These are phyloP conservation scores for Scolopax bukidnonensis DNA, from an alignment of 2,797 vertebrate species.

Conservation along the genomic window DNA sequence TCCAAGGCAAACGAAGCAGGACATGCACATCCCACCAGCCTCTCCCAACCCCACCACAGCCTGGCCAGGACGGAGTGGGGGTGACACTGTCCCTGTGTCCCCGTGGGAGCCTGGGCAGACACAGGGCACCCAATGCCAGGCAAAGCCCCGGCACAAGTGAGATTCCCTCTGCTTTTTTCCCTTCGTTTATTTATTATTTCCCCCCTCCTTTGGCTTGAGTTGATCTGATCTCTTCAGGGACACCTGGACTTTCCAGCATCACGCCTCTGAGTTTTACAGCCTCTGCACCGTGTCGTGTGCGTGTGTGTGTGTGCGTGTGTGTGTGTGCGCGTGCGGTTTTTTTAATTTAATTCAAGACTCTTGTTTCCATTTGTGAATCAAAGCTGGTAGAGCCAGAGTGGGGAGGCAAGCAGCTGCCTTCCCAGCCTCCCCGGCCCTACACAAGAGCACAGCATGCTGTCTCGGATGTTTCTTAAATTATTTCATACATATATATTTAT, in stretches of 20 bases:
- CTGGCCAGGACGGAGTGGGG: neutral
- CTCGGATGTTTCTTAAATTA: slow-evolving; percentile 46
- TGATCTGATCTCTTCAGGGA: slow-evolving; percentile 62
- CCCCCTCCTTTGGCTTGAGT: neutral
- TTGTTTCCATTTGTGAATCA: slow-evolving; percentile 48
- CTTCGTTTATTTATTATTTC: neutral
- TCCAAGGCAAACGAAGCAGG: neutral
- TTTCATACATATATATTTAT: slow-evolving; percentile 66
- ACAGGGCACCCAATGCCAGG: neutral
- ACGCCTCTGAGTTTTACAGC: neutral
- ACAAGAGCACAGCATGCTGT: slow-evolving; percentile 51
- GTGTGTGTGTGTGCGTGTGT: slow-evolving; percentile 22
- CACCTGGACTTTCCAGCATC: neutral
- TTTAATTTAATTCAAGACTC: slow-evolving; percentile 67
- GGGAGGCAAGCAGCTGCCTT: neutral
- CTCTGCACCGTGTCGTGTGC: slow-evolving; percentile 33
- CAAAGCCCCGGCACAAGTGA: neutral
- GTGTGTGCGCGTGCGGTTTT: slow-evolving; percentile 48
- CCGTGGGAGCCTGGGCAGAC: neutral
- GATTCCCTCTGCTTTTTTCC: neutral
- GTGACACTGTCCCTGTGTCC: neutral
- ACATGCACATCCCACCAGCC: neutral
- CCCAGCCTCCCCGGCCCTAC: neutral
- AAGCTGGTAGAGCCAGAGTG: neutral
- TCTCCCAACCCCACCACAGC: neutral